Conservation (phyloP, 2,113 vertebrate species). For the Oxygymnocypris stewartii region DNA sequence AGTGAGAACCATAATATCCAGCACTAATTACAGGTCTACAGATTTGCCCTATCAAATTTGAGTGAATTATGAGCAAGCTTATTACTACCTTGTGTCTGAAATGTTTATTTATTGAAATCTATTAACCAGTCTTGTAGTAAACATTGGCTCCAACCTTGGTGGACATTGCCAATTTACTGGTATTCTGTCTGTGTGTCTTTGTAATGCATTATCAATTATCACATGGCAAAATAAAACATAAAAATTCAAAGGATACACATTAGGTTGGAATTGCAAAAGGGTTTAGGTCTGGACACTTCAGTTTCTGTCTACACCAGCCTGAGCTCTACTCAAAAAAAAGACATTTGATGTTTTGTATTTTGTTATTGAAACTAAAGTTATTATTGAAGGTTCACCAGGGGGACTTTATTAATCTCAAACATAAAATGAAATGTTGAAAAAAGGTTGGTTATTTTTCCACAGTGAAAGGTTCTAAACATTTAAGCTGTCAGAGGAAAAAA, state of each 20-base stretch:
- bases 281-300: not conserved
- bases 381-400: not conserved
- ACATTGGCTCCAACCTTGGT: not conserved
- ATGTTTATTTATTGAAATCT: not conserved
- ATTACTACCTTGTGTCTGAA: not conserved
- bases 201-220: not conserved
- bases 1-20: not conserved
- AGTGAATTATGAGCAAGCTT: not conserved
- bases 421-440: slow-evolving; percentile 26
- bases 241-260: not conserved
- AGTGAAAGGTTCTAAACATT: not conserved
- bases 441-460: not conserved
- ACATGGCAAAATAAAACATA: not conserved
- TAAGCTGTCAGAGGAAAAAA: slow-evolving; percentile 16
- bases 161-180: not conserved
- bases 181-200: not conserved
- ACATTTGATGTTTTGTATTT: slow-evolving; percentile 27
- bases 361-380: slow-evolving; percentile 3
- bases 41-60: not conserved
- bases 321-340: not conserved
- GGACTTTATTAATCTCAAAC: slow-evolving; percentile 18
- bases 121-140: not conserved
- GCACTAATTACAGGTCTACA: not conserved
- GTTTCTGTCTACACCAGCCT: not conserved
- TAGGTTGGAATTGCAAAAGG: not conserved